Base-by-base conservation (phyloP, 1,140 invertebrate species). In the Ephestia elutella region DNA sequence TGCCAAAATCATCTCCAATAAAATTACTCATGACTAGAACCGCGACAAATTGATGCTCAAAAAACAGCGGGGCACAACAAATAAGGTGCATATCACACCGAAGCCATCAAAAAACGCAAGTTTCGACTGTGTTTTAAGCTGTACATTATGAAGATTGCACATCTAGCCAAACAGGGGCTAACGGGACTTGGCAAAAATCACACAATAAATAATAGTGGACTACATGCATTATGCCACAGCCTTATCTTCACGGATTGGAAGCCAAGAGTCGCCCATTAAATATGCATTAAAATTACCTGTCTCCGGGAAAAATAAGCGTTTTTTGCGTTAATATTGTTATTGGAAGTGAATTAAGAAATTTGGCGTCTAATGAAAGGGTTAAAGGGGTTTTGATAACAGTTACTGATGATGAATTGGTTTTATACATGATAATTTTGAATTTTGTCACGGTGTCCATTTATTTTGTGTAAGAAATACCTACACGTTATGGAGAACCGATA, bases 211-310 rank as follows among this genome's bases (percentile, higher is more conserved):
- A 87, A 87, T 75, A 72, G 77, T 70, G 73, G 77, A 85, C 83
- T 83, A 80, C 77, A 84, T 88, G 85, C 83, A 86, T 88, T 87
- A 87, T 86, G 77, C 73, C 73, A 69, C 68, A 78, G 85, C 85
- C 85, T 86, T 87, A 87, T 87, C 85, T 86, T 87, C 77, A 79
- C 76, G 85, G 79, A 87, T 87, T 87, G 86, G 83, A 87, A 87
- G 85, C 85, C 85, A 87, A 87, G 78, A 86, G 80, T 85, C 76
- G 82, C 78, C 82, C 83, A 85, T 87, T 87, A 87, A 86, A 82
- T 87, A 87, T 87, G 83, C 85, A 87, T 87, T 87, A 87, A 86
- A 86, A 87, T 87, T 87, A 87, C 85, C 85, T 87, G 85, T 75
- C 75, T 72, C 64, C 70, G 76, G 83, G 78, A 87, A 81, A 86